phyloP scores from a whole-genome alignment of 1,140 invertebrate genomes.

The Penaeus chinensis region DNA sequence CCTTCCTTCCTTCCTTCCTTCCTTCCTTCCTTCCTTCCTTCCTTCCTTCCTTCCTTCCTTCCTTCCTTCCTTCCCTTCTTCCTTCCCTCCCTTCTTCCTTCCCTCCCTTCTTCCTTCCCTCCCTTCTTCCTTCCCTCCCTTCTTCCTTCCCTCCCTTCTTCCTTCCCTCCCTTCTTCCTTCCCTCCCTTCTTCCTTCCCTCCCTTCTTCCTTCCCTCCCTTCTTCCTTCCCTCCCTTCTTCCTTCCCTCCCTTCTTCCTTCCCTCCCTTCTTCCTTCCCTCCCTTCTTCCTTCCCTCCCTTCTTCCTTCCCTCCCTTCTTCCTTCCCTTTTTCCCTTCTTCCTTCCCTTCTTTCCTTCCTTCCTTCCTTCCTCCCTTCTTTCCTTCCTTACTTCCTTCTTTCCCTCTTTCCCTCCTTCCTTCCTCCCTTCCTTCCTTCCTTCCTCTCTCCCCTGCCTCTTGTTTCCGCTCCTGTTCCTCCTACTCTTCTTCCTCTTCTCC shows the following conservation, averaged over 20 bases:
- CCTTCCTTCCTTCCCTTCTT: neutral
- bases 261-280: no score
- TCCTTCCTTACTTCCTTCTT: no score
- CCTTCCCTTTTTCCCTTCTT: no score
- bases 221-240: neutral
- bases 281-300: neutral
- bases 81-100: neutral
- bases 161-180: no score
- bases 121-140: no score
- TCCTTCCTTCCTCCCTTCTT: no score
- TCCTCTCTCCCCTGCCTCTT: neutral
- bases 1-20: neutral
- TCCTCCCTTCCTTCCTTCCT: no score
- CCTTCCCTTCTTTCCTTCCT: no score
- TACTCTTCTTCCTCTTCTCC: neutral
- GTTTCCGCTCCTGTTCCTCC: neutral
- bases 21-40: neutral
- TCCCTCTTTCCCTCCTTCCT: no score
- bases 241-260: neutral
- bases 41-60: neutral
- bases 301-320: no score
- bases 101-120: neutral
- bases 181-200: neutral
- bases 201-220: neutral
- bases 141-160: no score